phyloP scores from a whole-genome alignment of 2,888 invertebrate genomes.

The Tipula unca region DNA sequence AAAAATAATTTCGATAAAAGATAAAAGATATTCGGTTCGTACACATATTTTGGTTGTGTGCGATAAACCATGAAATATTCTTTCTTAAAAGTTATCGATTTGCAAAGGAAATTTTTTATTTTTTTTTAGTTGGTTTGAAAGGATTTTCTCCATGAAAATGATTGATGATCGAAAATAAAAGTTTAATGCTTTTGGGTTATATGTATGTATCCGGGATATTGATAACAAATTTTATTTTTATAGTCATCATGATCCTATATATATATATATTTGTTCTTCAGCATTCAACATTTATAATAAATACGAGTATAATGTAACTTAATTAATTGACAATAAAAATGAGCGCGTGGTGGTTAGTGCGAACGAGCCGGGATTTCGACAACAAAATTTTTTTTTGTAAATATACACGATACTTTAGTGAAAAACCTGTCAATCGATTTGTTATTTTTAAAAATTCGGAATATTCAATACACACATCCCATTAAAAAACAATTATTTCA shows the following conservation, averaged over 20 bases:
- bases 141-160: not conserved
- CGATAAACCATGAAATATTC: not conserved
- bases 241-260: not conserved
- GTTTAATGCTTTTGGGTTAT: not conserved
- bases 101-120: not conserved
- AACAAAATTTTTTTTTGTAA: too few species aligned
- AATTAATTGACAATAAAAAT: not conserved
- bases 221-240: not conserved
- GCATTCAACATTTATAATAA: too few species aligned
- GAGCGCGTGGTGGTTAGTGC: not conserved
- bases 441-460: not conserved
- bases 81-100: not conserved
- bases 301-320: not conserved
- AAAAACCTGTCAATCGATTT: not conserved
- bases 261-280: not conserved
- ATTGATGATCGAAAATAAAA: not conserved
- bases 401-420: too few species aligned
- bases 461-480: not conserved
- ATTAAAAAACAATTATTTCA: not conserved
- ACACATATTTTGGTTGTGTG: not conserved
- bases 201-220: not conserved
- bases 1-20: not conserved
- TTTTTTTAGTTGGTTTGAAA: not conserved
- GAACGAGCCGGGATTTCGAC: too few species aligned
- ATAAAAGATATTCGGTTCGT: not conserved